Evolutionary conservation across 1,140 invertebrate species (phyloP), one percentile per base, ranked within the genome.

Genomic region (Bactericera cockerelli): DNA sequence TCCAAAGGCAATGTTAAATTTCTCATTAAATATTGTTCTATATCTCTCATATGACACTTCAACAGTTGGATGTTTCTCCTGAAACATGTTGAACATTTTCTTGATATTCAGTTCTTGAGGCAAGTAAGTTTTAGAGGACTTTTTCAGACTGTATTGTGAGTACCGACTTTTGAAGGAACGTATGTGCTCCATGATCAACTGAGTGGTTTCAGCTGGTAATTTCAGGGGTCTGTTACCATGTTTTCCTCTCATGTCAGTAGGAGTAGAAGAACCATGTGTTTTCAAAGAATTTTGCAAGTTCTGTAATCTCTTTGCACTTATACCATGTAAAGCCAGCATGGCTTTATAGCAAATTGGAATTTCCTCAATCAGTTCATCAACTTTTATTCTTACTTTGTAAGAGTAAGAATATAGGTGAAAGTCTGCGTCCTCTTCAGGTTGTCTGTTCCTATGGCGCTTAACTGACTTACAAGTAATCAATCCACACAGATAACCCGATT

Each of bases 61-160:
- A 31, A 31, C 42, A 26, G 58, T 55, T 42, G 61, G 61, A 56
- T 62, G n/a, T 26, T 60, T 28, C 26, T 59, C 58, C 66, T 11
- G 69, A 72, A 56, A 74, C 36, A 59, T 39, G 13, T 38, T n/a
- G 33, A 49, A 42, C 42, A 63, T 59, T 58, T 62, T 62, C 54
- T 62, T 62, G 36, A 62, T 53, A 22, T 61, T 62, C 28, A 63
- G 39, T 26, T 56, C 60, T 31, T 63, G 53, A 0, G 60, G 57
- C 56, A 63, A 49, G 39, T 63, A 61, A 13, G 22, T 33, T 58
- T 62, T 64, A 31, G 38, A 39, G 19, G 58, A 57, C 31, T 64
- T 56, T 13, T 59, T 28, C 26, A 64, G 55, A 42, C 56, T 59
- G 55, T 64, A 64, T 33, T 64, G 63, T 14, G 57, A 56, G 33